phyloP scores from a whole-genome alignment of 2,888 invertebrate species.

The Cerastoderma edule region DNA sequence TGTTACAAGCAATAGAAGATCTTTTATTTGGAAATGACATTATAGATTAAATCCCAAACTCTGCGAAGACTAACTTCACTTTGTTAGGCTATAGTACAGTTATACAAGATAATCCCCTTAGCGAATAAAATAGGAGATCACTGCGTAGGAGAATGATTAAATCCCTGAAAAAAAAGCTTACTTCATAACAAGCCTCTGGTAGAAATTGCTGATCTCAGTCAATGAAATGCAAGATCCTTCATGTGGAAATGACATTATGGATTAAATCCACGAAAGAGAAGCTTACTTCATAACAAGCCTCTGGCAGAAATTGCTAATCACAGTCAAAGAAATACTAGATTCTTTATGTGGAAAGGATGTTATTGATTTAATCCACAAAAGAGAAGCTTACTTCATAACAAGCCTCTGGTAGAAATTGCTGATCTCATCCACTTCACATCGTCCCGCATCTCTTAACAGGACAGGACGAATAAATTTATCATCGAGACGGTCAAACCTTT shows the following conservation, averaged over 20 bases:
- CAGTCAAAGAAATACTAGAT: neutral
- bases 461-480: conserved; percentile 66
- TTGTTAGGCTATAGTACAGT: too few species aligned
- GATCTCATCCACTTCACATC: conserved; percentile 65
- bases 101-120: too few species aligned
- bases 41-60: too few species aligned
- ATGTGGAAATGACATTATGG: conserved; percentile 1
- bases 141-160: too few species aligned
- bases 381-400: conserved; percentile 70
- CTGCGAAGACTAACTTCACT: too few species aligned
- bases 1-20: too few species aligned
- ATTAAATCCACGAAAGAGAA: neutral
- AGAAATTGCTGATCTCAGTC: neutral
- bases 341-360: neutral
- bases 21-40: too few species aligned
- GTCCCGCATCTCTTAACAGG: conserved; percentile 65
- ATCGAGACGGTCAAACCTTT: conserved; percentile 70
- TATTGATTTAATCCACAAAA: neutral
- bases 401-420: conserved; percentile 73
- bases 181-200: too few species aligned
- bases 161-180: neutral
- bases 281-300: conserved; percentile 68
- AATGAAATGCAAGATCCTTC: neutral
- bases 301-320: neutral
- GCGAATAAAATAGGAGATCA: too few species aligned